Base-by-base conservation (phyloP, 2,113 vertebrate genomes). In the Odocoileus virginianus region DNA sequence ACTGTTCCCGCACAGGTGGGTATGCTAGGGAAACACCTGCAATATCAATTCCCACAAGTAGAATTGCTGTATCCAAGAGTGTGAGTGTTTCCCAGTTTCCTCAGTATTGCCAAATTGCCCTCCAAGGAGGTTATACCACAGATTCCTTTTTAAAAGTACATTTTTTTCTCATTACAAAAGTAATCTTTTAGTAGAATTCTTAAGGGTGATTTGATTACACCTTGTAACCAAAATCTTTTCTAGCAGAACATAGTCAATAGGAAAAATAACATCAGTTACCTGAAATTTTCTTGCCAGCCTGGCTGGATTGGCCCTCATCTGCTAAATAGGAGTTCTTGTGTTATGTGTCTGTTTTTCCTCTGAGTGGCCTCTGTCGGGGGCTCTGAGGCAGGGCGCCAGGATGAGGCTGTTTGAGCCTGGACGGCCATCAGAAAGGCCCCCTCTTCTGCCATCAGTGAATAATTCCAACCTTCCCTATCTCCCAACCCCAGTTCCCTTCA, bases 171-270 rank as follows among this genome's bases (percentile, higher is more conserved):
- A 94, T 98, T 97, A 96, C 96, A 96, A 92, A 98, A 98, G 96
- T 92, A 97, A 97, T 98, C 95, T 97, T 97, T 96, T 89, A 95
- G 98, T 87, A 87, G 97, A 82, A 97, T 97, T 98, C 96, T 97
- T 97, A 96, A 97, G 97, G 96, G 97, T 96, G 98, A 96, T 96
- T 98, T 97, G 96, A 97, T 98, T 97, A 97, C 87, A 97, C 92
- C 95, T 95, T 96, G 94, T 97, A 98, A 98, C 96, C 89, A 95
- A 97, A 97, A 93, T 97, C 96, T 95, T 96, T 96, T 91, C 96
- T 89, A 92, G 96, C 95, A 96, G 97, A 97, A 96, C 92, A 86
- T 23, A 93, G 95, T 96, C 95, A 96, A 94, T 87, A 95, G 95
- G 97, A 97, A 97, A 98, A 98, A 96, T 97, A 96, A 60, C 98